A percentile compares a stretch with the other conserved stretches of the same genome.
phyloP scores from a whole-genome alignment of 2,113 vertebrate species.

The Cavia porcellus region DNA sequence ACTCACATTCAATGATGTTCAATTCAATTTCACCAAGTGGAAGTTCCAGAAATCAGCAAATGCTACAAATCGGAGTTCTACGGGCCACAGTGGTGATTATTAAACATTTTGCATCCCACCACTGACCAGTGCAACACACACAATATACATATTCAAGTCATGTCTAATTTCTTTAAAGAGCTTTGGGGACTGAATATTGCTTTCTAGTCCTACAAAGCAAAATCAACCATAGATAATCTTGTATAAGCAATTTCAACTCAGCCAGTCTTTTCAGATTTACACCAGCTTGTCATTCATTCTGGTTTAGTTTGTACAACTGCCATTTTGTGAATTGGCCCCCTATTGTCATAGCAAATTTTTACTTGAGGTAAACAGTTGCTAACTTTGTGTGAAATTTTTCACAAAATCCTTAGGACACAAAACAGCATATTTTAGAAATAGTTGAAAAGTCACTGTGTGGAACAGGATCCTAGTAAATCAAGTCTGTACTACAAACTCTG shows the following conservation, averaged over 20 bases:
- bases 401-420: not conserved
- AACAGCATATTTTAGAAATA: not conserved
- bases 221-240: conserved; percentile 11
- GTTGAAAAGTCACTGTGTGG: conserved; percentile 31
- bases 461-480: conserved; percentile 11
- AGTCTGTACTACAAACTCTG: not conserved
- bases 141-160: not conserved
- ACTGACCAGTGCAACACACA: not conserved
- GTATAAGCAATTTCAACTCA: conserved; percentile 13
- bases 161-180: conserved; percentile 24
- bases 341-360: not conserved
- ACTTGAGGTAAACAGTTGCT: not conserved
- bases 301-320: not conserved
- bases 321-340: not conserved
- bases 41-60: not conserved
- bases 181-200: conserved; percentile 35
- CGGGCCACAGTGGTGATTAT: not conserved
- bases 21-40: not conserved
- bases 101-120: conserved; percentile 29
- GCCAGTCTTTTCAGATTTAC: not conserved
- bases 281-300: not conserved
- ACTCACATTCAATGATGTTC: not conserved
- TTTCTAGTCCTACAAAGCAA: not conserved
- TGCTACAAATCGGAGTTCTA: not conserved
- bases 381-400: not conserved